Evolutionary conservation across 2,797 vertebrate genomes (phyloP), one percentile per base, ranked within the genome.

Genomic region (Premnoplex brunnescens): DNA sequence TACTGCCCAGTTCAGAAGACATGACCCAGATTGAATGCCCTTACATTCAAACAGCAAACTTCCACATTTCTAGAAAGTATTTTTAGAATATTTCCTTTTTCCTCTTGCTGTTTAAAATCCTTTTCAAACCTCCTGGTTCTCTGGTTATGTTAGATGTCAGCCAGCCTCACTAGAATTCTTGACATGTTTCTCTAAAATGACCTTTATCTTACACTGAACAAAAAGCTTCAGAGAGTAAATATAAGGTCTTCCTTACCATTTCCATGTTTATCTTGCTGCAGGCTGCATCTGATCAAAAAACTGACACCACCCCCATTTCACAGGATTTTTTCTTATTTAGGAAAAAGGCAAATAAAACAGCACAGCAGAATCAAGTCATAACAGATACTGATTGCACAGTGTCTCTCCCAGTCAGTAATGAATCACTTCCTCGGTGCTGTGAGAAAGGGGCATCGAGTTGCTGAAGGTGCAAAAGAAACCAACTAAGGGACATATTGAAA

Each of bases 221-320:
- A 76, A 96, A 88, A 91, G 64, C 80, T 91, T 86, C 62, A 58
- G 52, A 89, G 62, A 90, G 74, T 75, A 93, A 94, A 81, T 56
- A 43, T 32, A 80, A 83, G 80, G 85, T 91, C 76, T 90, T 92
- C 69, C 59, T 90, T 78, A 91, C 37, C 44, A 69, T 86, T 90
- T 82, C 88, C 62, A 44, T 84, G 63, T 89, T 90, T 86, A 81
- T 89, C 91, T 90, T 94, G 80, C 77, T 81, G 52, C 55, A 93
- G 74, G 94, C 85, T 90, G 66, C 67, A 60, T 86, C 92, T 90
- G 83, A 93, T 82, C 69, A 82, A 67, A 93, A 84, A 94, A 90
- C 36, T 76, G 79, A 91, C 71, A 93, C 67, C 72, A 88, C 39
- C 12, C 64, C 18, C 37, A 75, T 68, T 64, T 74, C 76, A 55